These are phyloP conservation scores for Oophaga pumilio DNA, from an alignment of 2,113 vertebrate genomes.

Conservation along the genomic window DNA sequence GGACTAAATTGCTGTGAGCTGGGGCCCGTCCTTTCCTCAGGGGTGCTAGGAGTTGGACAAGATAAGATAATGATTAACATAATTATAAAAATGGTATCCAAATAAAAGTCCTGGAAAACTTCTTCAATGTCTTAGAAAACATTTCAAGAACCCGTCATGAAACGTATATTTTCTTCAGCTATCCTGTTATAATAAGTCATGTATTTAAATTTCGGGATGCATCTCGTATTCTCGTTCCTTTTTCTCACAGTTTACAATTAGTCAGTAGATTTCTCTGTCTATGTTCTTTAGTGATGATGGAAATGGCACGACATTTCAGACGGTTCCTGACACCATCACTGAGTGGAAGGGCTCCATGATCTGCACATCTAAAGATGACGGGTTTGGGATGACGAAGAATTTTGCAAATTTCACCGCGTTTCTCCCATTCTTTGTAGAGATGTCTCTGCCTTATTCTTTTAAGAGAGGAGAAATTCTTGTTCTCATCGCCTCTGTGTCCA, in stretches of 20 bases:
- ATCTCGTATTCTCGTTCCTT: neutral
- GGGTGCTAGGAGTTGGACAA: too few relatives aligned
- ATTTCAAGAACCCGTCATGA: neutral
- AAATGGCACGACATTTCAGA: neutral
- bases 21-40: too few relatives aligned
- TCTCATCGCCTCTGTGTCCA: neutral
- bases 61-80: too few relatives aligned
- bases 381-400: conserved; percentile 74
- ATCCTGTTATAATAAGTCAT: neutral
- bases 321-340: conserved; percentile 82
- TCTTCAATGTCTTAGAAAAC: neutral
- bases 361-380: conserved; percentile 72
- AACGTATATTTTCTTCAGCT: neutral
- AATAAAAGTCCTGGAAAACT: neutral
- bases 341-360: conserved; percentile 81
- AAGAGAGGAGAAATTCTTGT: neutral
- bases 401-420: neutral
- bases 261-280: neutral
- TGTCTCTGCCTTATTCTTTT: neutral
- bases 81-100: too few relatives aligned
- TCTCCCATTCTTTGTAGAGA: neutral
- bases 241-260: neutral
- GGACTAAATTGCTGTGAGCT: too few relatives aligned
- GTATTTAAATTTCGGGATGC: neutral
- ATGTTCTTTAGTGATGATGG: neutral